phyloP scores from a whole-genome alignment of 35 echinoderm and acorn worm genomes.

The Holothuria glaberrima region DNA sequence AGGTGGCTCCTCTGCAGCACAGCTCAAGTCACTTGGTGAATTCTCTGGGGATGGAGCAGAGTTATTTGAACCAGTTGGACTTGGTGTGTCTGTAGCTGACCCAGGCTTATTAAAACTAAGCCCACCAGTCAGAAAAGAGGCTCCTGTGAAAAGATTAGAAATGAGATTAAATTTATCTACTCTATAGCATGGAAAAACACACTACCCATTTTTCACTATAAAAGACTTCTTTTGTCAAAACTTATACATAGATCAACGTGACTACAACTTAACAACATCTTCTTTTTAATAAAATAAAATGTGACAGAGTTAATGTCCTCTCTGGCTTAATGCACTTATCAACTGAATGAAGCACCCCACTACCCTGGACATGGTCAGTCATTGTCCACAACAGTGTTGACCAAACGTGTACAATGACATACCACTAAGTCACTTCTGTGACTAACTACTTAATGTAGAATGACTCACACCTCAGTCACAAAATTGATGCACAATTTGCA shows the following conservation, averaged over 20 bases:
- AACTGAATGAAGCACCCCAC: too few species aligned
- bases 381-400: too few species aligned
- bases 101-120: constrained; percentile 9
- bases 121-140: constrained; percentile 51
- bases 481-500: too few species aligned
- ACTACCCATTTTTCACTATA: too few species aligned
- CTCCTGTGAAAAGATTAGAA: constrained; percentile 1
- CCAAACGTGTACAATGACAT: too few species aligned
- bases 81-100: constrained; percentile 30
- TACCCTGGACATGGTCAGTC: too few species aligned
- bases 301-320: too few species aligned
- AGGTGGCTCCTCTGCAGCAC: not conserved
- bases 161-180: not conserved
- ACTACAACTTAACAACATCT: not conserved
- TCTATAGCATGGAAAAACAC: not conserved
- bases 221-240: not conserved
- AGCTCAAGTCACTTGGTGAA: constrained; percentile 52
- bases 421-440: too few species aligned
- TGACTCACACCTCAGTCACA: too few species aligned
- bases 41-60: constrained; percentile 68
- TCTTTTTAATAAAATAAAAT: not conserved
- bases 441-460: too few species aligned
- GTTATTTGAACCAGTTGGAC: constrained; percentile 48
- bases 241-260: not conserved
- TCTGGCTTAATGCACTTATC: too few species aligned